Base-by-base conservation (phyloP, 2,797 vertebrate genomes). In the Esox lucius region DNA sequence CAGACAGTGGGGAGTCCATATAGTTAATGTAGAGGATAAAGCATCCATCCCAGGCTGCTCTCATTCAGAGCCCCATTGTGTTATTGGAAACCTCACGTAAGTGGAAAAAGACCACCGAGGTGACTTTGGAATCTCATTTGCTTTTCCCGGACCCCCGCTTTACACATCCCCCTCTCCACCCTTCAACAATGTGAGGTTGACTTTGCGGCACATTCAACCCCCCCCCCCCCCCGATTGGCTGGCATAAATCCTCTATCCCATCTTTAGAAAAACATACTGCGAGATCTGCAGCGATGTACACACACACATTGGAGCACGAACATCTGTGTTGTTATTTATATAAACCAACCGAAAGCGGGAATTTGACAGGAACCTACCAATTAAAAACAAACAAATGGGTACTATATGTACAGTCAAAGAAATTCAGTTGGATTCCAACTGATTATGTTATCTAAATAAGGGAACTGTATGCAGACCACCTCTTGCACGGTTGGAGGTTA, bases 61-160 rank as follows among this genome's bases (percentile, higher is more conserved):
- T 78, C 28, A 1, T 68, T 72, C 56, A 68, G 31, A 75, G 65
- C 72, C 73, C 53, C 65, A 71, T 83, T 83, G 81, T 72, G 80
- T 77, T 19, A n/a, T 59, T 85, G 75, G 80, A 80, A 73, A 70
- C 24, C 78, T 78, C 73, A 74, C 71, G 53, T 75, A 78, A 73
- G 69, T 66, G 75, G 66, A 77, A 72, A 71, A 83, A 39, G 85
- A 85, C 76, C 83, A 81, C 79, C 75, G 76, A 74, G 53, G 82
- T 24, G 82, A 83, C 66, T 86, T 68, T 68, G 71, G 86, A 75
- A 85, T 84, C 78, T 86, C 31, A 83, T 88, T 83, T 72, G 73
- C 68, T 71, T 77, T 51, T 74, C 68, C 70, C 15, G 19, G 62
- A 69, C 68, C 62, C 31, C 72, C 46, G 16, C 66, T 46, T 39